phyloP scores from a whole-genome alignment of 2,888 invertebrate species.

The Eudasyphora cyanicolor region DNA sequence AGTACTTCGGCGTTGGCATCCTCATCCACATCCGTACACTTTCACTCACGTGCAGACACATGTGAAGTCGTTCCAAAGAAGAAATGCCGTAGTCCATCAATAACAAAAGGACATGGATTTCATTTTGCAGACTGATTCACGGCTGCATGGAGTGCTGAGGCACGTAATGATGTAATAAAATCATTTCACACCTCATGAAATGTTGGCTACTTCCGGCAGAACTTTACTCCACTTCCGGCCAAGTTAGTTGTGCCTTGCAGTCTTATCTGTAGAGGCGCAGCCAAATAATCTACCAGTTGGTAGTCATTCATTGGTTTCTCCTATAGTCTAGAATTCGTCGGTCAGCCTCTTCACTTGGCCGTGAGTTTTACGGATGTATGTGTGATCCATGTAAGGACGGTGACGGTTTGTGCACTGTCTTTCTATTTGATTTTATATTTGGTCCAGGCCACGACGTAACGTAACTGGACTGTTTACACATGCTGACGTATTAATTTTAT shows the following conservation, averaged over 20 bases:
- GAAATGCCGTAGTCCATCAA: constrained; percentile 9
- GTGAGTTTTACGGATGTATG: not conserved
- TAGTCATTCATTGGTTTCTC: not conserved
- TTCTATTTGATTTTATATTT: constrained; percentile 31
- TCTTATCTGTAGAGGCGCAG: constrained; percentile 12
- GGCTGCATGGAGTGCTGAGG: constrained; percentile 44
- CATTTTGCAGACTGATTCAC: constrained; percentile 21
- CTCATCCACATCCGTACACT: not conserved
- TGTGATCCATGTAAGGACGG: not conserved
- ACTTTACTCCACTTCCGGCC: constrained; percentile 71
- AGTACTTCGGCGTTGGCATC: too few relatives aligned
- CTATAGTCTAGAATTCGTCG: not conserved
- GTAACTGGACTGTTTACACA: constrained; percentile 38
- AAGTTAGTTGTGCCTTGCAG: constrained; percentile 43
- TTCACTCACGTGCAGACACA: constrained; percentile 12
- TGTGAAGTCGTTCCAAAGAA: not conserved
- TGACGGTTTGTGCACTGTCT: constrained; percentile 14
- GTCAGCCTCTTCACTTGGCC: constrained; percentile 20
- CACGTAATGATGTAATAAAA: constrained; percentile 77
- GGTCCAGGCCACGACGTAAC: constrained; percentile 28
- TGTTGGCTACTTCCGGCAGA: constrained; percentile 77
- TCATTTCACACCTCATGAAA: constrained; percentile 78
- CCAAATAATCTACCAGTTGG: not conserved
- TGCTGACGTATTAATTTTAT: constrained; percentile 57
- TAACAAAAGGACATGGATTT: constrained; percentile 24